Base-by-base conservation (phyloP, 2,113 vertebrate genomes). In the Pyxicephalus adspersus region DNA sequence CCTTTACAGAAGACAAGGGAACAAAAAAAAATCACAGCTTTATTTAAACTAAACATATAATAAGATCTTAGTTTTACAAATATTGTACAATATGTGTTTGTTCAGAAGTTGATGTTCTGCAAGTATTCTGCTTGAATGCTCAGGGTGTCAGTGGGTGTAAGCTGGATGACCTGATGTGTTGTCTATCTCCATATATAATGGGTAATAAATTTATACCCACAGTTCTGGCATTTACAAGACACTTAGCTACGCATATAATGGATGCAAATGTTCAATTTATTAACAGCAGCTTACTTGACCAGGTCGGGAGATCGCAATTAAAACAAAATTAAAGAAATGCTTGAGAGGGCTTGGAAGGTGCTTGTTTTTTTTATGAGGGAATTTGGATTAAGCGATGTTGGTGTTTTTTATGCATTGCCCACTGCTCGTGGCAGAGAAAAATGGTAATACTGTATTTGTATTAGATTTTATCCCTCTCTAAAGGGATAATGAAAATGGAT, bases 1-100 rank as follows among this genome's bases (percentile, higher is more conserved):
- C 80, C 80, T 82, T 82, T 82, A 19, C 26, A 6, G 68, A 8
- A 60, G 50, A 70, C 38, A 50, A 25, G 70, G 31, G n/a, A n/a
- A n/a, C n/a, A n/a, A 50, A 70, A 71, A 72, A 55, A 68, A 15
- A 73, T 29, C 52, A 19, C 11, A 3, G 26, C 57, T 64, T 25
- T n/a, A 65, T 54, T 65, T 77, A 29, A 77, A 17, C 26, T 26
- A 19, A 11, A 23, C 28, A 64, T 23, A 19, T 61, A 23, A 34
- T 25, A 45, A 68, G 19, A 29, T 64, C 29, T 28, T 15, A 23
- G 45, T 58, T 77, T 20, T 58, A 55, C 51, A 55, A 38, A 38
- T 28, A 5, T 15, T 28, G 54, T 18, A 15, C 70, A 8, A 6
- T 19, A 20, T 23, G 45, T 52, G 52, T 31, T 50, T 73, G n/a